phyloP scores from a whole-genome alignment of 1,140 invertebrate genomes.

The Subanguina moxae region DNA sequence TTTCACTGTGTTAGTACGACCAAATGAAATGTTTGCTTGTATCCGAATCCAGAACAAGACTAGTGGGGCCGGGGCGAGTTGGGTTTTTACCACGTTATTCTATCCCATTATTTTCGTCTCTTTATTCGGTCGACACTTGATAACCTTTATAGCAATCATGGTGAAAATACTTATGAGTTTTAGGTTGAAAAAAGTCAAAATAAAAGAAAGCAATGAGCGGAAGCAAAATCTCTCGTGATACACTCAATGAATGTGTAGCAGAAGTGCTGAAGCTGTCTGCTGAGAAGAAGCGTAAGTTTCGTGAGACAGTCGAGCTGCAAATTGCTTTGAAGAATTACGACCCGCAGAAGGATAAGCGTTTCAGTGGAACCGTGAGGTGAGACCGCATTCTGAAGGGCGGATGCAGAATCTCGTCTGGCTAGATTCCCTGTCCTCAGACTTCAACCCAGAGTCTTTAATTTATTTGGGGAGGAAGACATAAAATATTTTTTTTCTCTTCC shows the following conservation, averaged over 20 bases:
- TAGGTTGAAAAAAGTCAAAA: too few species aligned
- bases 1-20: too few species aligned
- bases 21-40: too few species aligned
- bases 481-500: slow-evolving; percentile 14
- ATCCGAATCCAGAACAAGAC: too few species aligned
- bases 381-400: too few species aligned
- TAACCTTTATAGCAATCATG: too few species aligned
- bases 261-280: slow-evolving; percentile 71
- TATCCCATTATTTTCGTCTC: too few species aligned
- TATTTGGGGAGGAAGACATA: slow-evolving; percentile 76
- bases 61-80: too few species aligned
- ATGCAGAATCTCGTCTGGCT: too few species aligned
- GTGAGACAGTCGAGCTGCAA: slow-evolving; percentile 98
- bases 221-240: slow-evolving; percentile 88
- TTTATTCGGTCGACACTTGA: too few species aligned
- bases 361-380: slow-evolving; percentile 99
- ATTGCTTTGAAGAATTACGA: slow-evolving; percentile 99
- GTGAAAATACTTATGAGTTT: too few species aligned
- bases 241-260: slow-evolving; percentile 89
- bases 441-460: slow-evolving; percentile 93
- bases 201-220: background rate
- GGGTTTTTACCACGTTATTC: too few species aligned
- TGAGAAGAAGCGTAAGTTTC: slow-evolving; percentile 85
- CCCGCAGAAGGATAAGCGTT: slow-evolving; percentile 99
- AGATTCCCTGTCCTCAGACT: slow-evolving; percentile 71